Evolutionary conservation across 2,797 vertebrate species (phyloP).

Genomic region (Zalophus californianus): DNA sequence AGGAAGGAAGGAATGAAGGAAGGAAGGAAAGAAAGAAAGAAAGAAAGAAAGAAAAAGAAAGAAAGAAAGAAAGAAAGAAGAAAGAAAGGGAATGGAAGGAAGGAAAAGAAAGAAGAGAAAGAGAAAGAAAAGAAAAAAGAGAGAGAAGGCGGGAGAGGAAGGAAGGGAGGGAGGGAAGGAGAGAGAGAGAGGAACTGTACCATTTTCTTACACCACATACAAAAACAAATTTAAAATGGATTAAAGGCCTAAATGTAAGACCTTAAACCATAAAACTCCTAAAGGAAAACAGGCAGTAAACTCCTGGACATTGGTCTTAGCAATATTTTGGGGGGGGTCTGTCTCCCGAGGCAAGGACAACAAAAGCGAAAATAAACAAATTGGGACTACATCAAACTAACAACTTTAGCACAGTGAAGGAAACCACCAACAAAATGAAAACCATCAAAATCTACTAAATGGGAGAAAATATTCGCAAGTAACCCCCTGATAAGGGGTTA

Average conservation of each 20-base stretch:
- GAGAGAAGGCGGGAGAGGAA: neutral
- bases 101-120: too few relatives aligned
- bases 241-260: neutral
- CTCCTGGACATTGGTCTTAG: neutral
- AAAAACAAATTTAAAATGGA: neutral
- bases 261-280: neutral
- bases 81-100: neutral
- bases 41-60: too few relatives aligned
- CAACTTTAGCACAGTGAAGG: neutral
- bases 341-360: neutral
- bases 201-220: neutral
- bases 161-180: too few relatives aligned
- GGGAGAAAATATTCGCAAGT: neutral
- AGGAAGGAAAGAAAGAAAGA: too few relatives aligned
- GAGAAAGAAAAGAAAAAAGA: neutral
- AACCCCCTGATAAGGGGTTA: neutral
- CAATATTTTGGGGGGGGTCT: neutral
- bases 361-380: neutral
- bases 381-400: neutral
- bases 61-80: neutral
- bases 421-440: neutral
- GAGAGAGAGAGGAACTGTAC: neutral
- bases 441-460: neutral
- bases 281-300: neutral
- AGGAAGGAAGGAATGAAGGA: neutral